These are phyloP conservation scores for Lasiurus cinereus DNA, from an alignment of 2,113 vertebrate species.

Conservation along the genomic window DNA sequence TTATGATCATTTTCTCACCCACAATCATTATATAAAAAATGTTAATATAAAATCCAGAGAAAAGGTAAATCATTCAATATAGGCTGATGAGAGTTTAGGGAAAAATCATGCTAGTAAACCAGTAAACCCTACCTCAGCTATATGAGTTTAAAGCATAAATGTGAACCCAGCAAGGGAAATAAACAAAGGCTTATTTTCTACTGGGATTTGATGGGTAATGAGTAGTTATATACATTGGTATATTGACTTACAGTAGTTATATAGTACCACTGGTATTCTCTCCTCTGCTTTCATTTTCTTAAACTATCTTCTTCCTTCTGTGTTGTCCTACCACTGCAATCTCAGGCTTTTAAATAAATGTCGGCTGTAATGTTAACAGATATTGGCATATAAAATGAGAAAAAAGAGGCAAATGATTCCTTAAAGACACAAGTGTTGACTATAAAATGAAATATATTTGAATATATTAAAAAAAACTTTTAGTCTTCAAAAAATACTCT, in stretches of 20 bases:
- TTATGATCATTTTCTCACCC: background rate
- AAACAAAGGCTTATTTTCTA: constrained; percentile 18
- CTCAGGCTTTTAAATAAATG: constrained; percentile 25
- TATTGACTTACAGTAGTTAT: background rate
- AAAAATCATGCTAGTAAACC: background rate
- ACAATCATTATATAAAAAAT: background rate
- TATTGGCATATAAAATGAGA: constrained; percentile 4
- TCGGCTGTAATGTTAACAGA: constrained; percentile 8
- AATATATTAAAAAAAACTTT: constrained; percentile 16
- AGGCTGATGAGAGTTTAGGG: background rate
- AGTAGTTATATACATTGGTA: background rate
- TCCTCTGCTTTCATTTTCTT: background rate
- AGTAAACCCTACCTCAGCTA: background rate
- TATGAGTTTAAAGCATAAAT: constrained; percentile 25
- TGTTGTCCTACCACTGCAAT: background rate
- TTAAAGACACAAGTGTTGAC: constrained; percentile 21
- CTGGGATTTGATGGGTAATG: background rate
- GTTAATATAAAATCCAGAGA: background rate
- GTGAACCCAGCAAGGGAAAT: background rate
- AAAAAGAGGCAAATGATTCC: constrained; percentile 34
- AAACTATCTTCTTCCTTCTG: constrained; percentile 16
- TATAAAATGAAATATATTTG: constrained; percentile 16
- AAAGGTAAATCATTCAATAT: background rate
- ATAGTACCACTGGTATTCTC: background rate
- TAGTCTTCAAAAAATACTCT: constrained; percentile 12